Evolutionary conservation across 2,888 invertebrate genomes (phyloP).

Genomic region (Epicampocera succincta): DNA sequence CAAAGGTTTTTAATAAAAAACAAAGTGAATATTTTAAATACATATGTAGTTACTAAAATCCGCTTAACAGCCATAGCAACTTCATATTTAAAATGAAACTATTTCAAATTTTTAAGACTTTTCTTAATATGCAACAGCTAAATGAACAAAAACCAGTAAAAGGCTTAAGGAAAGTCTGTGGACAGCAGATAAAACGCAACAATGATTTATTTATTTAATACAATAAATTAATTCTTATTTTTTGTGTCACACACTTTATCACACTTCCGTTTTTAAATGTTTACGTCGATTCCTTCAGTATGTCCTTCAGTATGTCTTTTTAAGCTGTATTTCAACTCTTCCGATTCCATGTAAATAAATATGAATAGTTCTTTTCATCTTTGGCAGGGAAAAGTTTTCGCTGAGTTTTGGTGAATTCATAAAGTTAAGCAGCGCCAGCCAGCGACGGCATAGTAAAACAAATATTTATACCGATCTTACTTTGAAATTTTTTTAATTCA

Average conservation of each 20-base stretch:
- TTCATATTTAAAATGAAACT: conserved; percentile 52
- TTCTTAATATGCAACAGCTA: background rate
- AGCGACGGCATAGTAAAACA: no score
- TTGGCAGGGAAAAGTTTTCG: no score
- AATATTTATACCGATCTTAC: no score
- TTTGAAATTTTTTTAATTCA: no score
- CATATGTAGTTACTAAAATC: conserved; percentile 61
- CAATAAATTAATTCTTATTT: background rate
- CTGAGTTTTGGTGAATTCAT: no score
- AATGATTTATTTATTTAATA: conserved; percentile 50
- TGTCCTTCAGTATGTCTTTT: no score
- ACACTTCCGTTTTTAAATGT: no score
- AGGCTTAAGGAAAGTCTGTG: conserved; percentile 56
- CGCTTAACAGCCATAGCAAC: conserved; percentile 66
- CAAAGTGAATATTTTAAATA: conserved; percentile 39
- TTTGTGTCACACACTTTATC: background rate
- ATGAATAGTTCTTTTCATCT: no score
- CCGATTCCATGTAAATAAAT: no score
- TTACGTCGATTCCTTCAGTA: no score
- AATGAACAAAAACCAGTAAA: background rate
- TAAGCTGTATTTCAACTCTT: no score
- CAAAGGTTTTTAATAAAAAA: conserved; percentile 27
- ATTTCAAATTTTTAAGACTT: conserved; percentile 27
- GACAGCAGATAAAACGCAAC: conserved; percentile 62
- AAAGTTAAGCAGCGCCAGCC: no score